Evolutionary conservation across 2,888 invertebrate genomes (phyloP).

Genomic region (Bursaphelenchus okinawaensis): DNA sequence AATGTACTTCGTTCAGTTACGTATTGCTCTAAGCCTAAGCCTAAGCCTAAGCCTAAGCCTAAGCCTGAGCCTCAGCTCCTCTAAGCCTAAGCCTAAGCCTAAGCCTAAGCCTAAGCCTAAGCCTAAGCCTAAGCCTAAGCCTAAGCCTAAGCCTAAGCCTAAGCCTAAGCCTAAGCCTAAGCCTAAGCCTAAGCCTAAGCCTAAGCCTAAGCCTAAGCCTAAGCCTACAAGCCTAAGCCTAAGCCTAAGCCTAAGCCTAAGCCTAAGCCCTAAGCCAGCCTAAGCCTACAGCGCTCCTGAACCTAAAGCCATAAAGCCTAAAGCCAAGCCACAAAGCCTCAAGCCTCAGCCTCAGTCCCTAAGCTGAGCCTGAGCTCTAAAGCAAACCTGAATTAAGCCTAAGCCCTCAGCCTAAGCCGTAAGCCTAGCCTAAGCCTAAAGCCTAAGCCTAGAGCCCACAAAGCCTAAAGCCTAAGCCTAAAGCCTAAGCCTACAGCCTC

Average conservation of each 20-base stretch:
- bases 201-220: conserved; percentile 27
- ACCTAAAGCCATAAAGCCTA: background rate
- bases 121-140: conserved; percentile 19
- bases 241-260: conserved; percentile 31
- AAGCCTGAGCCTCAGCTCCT: background rate
- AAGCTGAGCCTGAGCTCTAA: conserved; percentile 24
- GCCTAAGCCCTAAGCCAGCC: background rate
- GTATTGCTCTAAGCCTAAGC: background rate
- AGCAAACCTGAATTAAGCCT: conserved; percentile 21
- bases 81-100: background rate
- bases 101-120: conserved; percentile 22
- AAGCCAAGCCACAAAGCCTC: conserved; percentile 15
- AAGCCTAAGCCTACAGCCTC: conserved; percentile 25
- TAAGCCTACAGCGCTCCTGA: conserved; percentile 5
- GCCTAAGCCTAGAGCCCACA: conserved; percentile 19
- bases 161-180: conserved; percentile 23
- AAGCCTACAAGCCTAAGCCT: conserved; percentile 28
- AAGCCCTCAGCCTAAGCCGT: conserved; percentile 21
- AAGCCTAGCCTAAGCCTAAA: conserved; percentile 19
- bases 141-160: conserved; percentile 29
- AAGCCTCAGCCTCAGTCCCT: conserved; percentile 26
- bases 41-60: background rate
- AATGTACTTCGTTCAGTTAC: too few species aligned
- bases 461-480: conserved; percentile 27
- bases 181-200: conserved; percentile 28